Evolutionary conservation across 2,113 vertebrate species (phyloP), one percentile per base, ranked within the genome.

Genomic region (Pollimyrus isidori): DNA sequence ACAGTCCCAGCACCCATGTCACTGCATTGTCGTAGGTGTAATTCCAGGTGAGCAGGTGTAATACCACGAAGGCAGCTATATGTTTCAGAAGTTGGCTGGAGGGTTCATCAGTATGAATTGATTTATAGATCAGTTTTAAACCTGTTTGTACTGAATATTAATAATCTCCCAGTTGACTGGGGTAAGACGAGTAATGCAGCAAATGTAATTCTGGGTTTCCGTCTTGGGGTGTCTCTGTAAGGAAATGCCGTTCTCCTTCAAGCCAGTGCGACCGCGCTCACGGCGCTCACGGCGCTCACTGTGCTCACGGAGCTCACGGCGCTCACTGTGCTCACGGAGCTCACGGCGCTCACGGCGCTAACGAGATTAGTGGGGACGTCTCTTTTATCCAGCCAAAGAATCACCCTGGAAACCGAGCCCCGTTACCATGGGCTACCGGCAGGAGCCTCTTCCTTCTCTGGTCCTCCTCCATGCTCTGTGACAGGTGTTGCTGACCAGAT

Each of bases 401-500:
- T 92, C 92, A 92, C 82, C 73, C 86, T 89, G 88, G 65, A 88
- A 88, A 92, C 89, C 4, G 42, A 86, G 76, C 89, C 89, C 6
- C 1, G 62, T 89, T 80, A 48, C 65, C 49, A 53, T 10, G 58
- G 46, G 48, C 89, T 87, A 87, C 62, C 23, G 10, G 84, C 89
- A 90, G 49, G 46, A 89, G 69, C 90, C 52, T 69, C 82, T 69
- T 69, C n/a, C 62, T 88, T 69, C 86, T 84, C 89, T 73, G 21
- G 30, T 73, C 49, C 53, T 46, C 85, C 19, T 39, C 82, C 35
- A 17, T 80, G 19, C 45, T 45, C 62, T 62, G 76, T 87, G 5
- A 80, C 76, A 87, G 87, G 88, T 90, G n/a, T 87, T 84, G 50
- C 88, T 49, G 65, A 56, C 49, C 13, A 52, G 92, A 94, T 93